Evolutionary conservation across 92 coral and sea anemone genomes (phyloP).

Genomic region (Desmophyllum pertusum): DNA sequence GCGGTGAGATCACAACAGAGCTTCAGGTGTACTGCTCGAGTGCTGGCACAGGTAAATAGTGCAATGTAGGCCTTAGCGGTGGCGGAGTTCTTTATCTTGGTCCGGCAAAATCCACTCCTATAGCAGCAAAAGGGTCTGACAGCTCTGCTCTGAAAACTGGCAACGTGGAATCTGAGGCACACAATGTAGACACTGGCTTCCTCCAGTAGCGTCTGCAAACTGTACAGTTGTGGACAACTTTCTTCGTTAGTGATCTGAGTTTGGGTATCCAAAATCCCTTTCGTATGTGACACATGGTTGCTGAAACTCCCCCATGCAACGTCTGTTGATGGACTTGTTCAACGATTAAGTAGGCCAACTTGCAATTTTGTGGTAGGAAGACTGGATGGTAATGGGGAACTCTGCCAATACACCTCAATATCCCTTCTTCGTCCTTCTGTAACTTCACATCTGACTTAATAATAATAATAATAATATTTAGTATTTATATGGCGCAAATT

Average conservation of each 20-base stretch:
- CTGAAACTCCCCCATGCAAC: constrained; percentile 67
- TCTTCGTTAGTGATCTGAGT: constrained; percentile 55
- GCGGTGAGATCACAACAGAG: constrained; percentile 41
- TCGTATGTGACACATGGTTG: constrained; percentile 62
- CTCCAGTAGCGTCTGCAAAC: constrained; percentile 50
- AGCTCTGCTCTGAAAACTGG: constrained; percentile 42
- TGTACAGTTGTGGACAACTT: constrained; percentile 48
- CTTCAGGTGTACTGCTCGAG: constrained; percentile 66
- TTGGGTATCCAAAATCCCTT: constrained; percentile 68
- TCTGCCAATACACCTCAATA: constrained; percentile 57
- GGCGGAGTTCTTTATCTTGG: constrained; percentile 24
- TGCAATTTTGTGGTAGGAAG: constrained; percentile 48
- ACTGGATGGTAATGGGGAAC: constrained; percentile 49
- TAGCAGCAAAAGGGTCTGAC: constrained; percentile 48
- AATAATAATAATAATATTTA: too few relatives aligned
- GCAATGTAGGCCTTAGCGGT: constrained; percentile 43
- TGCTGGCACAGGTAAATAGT: constrained; percentile 61
- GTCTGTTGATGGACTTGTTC: constrained; percentile 51
- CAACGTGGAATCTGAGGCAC: background rate
- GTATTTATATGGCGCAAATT: too few relatives aligned
- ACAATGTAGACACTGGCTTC: constrained; percentile 34
- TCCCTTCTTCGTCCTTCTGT: constrained; percentile 37
- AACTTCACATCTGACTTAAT: constrained; percentile 27
- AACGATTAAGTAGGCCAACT: constrained; percentile 41
- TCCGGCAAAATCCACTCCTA: constrained; percentile 67